Conservation (phyloP, 2,888 invertebrate genomes). For the Elegia similella region DNA sequence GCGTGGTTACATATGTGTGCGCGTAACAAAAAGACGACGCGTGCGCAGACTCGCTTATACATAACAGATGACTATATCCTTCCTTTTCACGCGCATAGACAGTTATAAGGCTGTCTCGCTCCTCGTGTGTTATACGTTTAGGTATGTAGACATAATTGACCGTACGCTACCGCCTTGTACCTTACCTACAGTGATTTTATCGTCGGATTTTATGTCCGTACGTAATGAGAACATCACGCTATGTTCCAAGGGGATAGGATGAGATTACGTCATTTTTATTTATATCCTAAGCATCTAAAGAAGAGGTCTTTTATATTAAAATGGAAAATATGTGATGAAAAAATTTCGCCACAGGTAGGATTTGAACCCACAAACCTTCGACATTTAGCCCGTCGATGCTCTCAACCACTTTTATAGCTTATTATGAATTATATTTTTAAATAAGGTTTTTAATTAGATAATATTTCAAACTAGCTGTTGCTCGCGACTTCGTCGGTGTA, state of each 20-base stretch:
- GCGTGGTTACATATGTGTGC: slow-evolving; percentile 33
- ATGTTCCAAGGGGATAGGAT: neutral
- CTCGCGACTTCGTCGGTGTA: no score
- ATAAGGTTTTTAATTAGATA: no score
- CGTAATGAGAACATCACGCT: slow-evolving; percentile 3
- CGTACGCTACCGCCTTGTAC: slow-evolving; percentile 13
- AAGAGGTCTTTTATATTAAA: no score
- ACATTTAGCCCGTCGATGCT: no score
- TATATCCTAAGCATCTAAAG: no score
- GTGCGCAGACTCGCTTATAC: slow-evolving; percentile 51
- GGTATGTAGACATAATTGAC: slow-evolving; percentile 14
- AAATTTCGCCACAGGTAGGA: no score
- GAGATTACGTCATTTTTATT: neutral
- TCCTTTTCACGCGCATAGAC: slow-evolving; percentile 34
- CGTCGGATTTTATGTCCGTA: slow-evolving; percentile 13
- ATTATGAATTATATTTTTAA: no score
- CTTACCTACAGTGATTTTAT: slow-evolving; percentile 23
- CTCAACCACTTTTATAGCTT: no score
- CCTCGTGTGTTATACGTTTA: slow-evolving; percentile 20
- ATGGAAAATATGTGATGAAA: no score
- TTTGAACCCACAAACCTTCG: no score
- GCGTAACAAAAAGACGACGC: slow-evolving; percentile 54
- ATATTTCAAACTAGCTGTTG: no score
- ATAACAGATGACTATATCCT: slow-evolving; percentile 47
- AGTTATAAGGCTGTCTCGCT: slow-evolving; percentile 29